Evolutionary conservation across 2,113 vertebrate species (phyloP), one percentile per base, ranked within the genome.

Genomic region (human): DNA sequence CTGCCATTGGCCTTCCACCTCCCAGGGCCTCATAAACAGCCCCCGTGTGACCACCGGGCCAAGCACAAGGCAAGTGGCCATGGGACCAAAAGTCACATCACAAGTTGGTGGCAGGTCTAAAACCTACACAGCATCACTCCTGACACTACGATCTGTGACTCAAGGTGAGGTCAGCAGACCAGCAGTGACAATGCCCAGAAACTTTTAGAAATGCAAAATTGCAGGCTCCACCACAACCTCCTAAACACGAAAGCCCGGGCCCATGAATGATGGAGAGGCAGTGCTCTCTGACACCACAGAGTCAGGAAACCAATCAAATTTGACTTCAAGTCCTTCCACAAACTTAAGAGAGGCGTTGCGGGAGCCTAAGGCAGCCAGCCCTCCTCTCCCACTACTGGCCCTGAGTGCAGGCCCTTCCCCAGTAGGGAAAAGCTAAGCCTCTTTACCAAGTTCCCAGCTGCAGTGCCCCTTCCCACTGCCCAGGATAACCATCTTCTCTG

Each of bases 361-460:
- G n/a, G 40, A 75, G 45, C 17, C 55, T 10, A 10, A 38, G 25
- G 12, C 27, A 61, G 25, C 40, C 35, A 32, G 61, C 43, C 32
- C 40, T 38, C 40, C 27, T 5, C 7, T 1, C 2, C 0, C 25
- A 5, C 0, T 17, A 1, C 7, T 38, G 11, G 3, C 17, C 23
- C 23, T 32, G 8, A 35, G 8, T 20, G 10, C 70, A 75, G 17
- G 16, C 4, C 27, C 20, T 25, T 89, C 23, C 6, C 50, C 32
- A 1, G 6, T 0, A 73, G 32, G 10, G 38, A 66, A 32, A 45
- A 6, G 11, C 16, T 23, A 66, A 43, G 12, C 40, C 30, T 75
- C 12, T 4, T 7, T 6, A 25, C 22, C 55, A 27, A 75, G 57
- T 40, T 25, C 18, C 0, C 52, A 23, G 14, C 3, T 2, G 23